phyloP scores from a whole-genome alignment of 1,140 invertebrate species.

The Halyomorpha halys region DNA sequence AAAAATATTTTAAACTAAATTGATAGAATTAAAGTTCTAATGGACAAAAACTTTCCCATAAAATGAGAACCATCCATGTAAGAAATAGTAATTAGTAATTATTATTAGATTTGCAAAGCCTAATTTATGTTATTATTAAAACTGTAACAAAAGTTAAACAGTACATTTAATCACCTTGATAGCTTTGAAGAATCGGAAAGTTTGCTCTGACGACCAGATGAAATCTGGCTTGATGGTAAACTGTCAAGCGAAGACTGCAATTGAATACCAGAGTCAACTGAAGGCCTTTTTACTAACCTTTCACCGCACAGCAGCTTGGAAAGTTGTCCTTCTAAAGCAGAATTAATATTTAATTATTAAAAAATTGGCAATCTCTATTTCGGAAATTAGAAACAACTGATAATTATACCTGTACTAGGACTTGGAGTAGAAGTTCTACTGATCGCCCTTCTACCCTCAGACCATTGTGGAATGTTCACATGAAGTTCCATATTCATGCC shows the following conservation, averaged over 20 bases:
- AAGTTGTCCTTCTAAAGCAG: neutral
- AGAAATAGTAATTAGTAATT: no score
- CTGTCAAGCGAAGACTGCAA: constrained; percentile 38
- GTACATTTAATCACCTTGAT: constrained; percentile 41
- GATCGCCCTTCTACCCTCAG: neutral
- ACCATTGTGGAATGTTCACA: constrained; percentile 24
- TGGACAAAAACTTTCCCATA: no score
- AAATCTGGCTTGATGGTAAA: constrained; percentile 30
- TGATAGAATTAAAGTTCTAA: no score
- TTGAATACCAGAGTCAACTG: constrained; percentile 75
- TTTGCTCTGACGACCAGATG: constrained; percentile 22
- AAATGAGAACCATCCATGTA: no score
- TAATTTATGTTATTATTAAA: neutral
- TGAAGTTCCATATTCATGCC: constrained; percentile 21
- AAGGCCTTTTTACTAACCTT: constrained; percentile 62
- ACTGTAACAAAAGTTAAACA: neutral
- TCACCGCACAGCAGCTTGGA: constrained; percentile 31
- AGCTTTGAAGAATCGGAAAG: constrained; percentile 39
- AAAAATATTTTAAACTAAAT: no score
- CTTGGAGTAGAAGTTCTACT: constrained; percentile 23
- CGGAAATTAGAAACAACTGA: neutral
- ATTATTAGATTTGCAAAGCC: no score
- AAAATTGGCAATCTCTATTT: no score
- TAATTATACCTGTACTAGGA: constrained; percentile 1
- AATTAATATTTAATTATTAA: no score